Evolutionary conservation across 2,797 vertebrate genomes (phyloP), one percentile per base, ranked within the genome.

Genomic region (Spinus olivaceus): DNA sequence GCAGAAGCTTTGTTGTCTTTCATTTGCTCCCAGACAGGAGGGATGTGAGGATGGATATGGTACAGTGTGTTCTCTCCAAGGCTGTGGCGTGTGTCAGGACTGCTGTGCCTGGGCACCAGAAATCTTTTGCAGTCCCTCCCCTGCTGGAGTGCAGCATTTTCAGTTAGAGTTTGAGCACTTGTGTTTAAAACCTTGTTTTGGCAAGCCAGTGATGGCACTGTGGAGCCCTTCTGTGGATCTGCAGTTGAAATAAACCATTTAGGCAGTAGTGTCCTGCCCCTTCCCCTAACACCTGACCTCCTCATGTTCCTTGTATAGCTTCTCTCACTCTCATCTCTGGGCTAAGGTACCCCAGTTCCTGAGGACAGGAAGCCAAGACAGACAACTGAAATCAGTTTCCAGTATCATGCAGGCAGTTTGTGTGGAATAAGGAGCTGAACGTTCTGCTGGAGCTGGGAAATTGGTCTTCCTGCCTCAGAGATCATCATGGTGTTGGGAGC

Each of bases 281-380:
- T 84, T 69, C 64, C 32, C 14, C 1, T 35, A 19, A 23, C 35
- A n/a, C 24, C 47, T 49, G 56, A 24, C 22, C 33, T 64, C 33
- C n/a, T 51, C 10, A 1, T 2, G 2, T 67, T 72, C 32, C 33
- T 57, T 63, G 30, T 27, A 3, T 39, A 44, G 14, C 23, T 83
- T 8, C 44, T 69, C 65, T 78, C 0, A 0, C 7, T 33, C 5
- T 3, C 0, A 0, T 80, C 39, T 41, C 25, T 54, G 37, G 22
- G 53, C n/a, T 56, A 7, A 46, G 35, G 22, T 17, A 16, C 15
- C 24, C 28, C 4, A 1, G 18, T 70, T 81, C 33, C 49, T 83
- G 27, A 47, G 66, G 56, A 23, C 56, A 39, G 41, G 22, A 74
- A 59, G 33, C 78, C 73, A 64, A 72, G 81, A 44, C 42, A 63